These are phyloP conservation scores for Amphimallon solstitiale DNA, from an alignment of 2,888 invertebrate species.

Conservation along the genomic window DNA sequence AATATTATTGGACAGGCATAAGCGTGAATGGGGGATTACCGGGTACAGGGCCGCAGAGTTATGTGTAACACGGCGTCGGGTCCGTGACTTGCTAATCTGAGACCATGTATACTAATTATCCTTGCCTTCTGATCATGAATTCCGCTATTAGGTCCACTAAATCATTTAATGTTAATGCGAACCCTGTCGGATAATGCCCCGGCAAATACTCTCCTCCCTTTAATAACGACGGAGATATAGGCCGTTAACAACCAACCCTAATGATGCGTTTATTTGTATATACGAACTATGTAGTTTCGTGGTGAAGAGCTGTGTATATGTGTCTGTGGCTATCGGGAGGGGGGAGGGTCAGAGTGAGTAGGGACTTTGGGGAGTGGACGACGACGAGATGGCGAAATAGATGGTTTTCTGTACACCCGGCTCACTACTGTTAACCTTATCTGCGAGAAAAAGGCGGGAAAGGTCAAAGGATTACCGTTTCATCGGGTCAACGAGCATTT, in stretches of 20 bases:
- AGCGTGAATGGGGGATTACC: conserved; percentile 35
- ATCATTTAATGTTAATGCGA: conserved; percentile 59
- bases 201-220: conserved; percentile 33
- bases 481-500: conserved; percentile 25
- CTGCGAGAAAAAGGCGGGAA: conserved; percentile 19
- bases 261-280: conserved; percentile 35
- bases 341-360: no score
- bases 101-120: conserved; percentile 59
- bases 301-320: neutral
- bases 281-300: conserved; percentile 22
- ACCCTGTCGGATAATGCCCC: conserved; percentile 41
- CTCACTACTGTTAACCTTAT: conserved; percentile 8
- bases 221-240: conserved; percentile 33
- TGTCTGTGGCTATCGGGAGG: no score
- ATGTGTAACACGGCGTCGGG: conserved; percentile 34
- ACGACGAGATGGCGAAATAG: conserved; percentile 2
- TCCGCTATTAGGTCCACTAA: conserved; percentile 58
- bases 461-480: conserved; percentile 31
- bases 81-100: conserved; percentile 43
- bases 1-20: conserved; percentile 38
- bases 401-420: conserved; percentile 18
- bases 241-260: conserved; percentile 34
- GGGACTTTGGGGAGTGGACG: neutral
- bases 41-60: conserved; percentile 18
- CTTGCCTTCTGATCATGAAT: conserved; percentile 60